Conservation (phyloP, 1,140 invertebrate species). For the Gonioctena quinquepunctata region DNA sequence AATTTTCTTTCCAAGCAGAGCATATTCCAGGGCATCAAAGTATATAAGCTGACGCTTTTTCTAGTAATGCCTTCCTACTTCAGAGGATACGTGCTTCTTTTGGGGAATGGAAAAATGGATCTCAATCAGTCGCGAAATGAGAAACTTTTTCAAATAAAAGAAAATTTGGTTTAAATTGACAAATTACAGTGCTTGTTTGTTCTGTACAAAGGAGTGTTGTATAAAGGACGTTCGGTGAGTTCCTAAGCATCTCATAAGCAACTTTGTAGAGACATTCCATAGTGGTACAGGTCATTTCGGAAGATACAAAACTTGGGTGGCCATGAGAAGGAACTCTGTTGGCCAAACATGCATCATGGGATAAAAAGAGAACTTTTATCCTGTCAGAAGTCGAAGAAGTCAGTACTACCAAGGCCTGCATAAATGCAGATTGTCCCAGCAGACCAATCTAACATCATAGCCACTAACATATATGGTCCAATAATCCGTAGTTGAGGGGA, state of each 20-base stretch:
- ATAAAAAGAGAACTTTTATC: background rate
- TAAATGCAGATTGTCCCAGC: background rate
- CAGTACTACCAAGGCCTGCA: background rate
- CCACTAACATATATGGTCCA: too few relatives aligned
- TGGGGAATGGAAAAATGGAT: background rate
- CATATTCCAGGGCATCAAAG: conserved; percentile 10
- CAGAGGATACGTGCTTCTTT: background rate
- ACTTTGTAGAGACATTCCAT: too few relatives aligned
- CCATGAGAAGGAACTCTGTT: background rate
- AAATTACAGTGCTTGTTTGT: too few relatives aligned
- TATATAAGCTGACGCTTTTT: conserved; percentile 5
- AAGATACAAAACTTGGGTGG: background rate
- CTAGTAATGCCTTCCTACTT: background rate
- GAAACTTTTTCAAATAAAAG: too few relatives aligned
- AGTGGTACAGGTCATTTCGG: conserved; percentile 15
- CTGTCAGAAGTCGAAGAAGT: background rate
- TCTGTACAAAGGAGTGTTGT: too few relatives aligned
- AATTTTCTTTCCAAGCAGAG: background rate
- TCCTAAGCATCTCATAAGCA: too few relatives aligned
- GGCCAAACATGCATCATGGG: too few relatives aligned
- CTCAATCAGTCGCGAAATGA: background rate
- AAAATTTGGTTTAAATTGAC: too few relatives aligned
- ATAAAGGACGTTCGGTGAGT: too few relatives aligned
- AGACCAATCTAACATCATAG: background rate
- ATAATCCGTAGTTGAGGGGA: too few relatives aligned